Evolutionary conservation across 2,797 vertebrate genomes (phyloP).

Genomic region (Thamnophis elegans): DNA sequence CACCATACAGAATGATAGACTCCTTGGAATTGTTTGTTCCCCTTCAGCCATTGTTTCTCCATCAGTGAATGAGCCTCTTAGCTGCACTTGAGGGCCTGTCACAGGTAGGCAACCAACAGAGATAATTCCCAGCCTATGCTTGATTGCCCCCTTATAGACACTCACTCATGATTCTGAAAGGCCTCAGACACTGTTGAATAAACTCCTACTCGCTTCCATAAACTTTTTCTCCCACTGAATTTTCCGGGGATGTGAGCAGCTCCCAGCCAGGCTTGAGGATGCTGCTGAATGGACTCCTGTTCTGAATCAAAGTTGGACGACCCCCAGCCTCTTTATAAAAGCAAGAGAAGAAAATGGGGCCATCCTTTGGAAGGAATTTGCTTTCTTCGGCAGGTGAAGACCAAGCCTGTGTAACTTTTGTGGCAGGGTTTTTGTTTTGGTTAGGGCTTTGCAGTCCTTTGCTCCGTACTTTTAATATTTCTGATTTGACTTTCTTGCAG

Average conservation of each 20-base stretch:
- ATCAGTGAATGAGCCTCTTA: constrained; percentile 90
- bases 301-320: constrained; percentile 82
- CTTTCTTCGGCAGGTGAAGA: constrained; percentile 74
- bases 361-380: constrained; percentile 58
- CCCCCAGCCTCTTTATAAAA: constrained; percentile 72
- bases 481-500: constrained; percentile 34
- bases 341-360: constrained; percentile 57
- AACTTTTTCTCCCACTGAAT: constrained; percentile 91
- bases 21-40: constrained; percentile 93
- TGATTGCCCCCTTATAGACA: constrained; percentile 95
- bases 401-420: constrained; percentile 17
- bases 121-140: constrained; percentile 97
- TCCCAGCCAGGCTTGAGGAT: constrained; percentile 77
- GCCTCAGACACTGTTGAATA: constrained; percentile 95
- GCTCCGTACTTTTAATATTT: constrained; percentile 37
- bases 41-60: constrained; percentile 82
- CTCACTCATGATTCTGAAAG: constrained; percentile 91
- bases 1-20: constrained; percentile 97
- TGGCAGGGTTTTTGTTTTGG: neutral
- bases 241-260: constrained; percentile 91
- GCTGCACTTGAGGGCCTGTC: constrained; percentile 92
- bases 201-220: constrained; percentile 95
- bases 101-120: constrained; percentile 94
- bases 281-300: constrained; percentile 83
- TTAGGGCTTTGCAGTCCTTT: neutral